Base-by-base conservation (phyloP, 2,113 vertebrate genomes). In the Tragelaphus scriptus region DNA sequence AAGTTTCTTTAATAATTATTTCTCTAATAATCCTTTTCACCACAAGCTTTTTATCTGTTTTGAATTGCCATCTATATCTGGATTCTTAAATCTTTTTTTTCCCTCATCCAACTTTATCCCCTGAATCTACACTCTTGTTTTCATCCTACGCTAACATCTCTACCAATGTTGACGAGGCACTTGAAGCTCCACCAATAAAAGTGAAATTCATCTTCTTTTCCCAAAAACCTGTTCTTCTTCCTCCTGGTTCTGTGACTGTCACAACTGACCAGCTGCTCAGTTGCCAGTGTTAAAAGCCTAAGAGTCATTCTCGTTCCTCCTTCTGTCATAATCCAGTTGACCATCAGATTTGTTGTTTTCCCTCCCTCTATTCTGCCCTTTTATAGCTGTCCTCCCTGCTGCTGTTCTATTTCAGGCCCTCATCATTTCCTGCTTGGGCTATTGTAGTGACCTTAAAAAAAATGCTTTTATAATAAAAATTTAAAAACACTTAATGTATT, bases 371-470 rank as follows among this genome's bases (percentile, higher is more conserved):
- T 16, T 90, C 40, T 23, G 6, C 53, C 71, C 3, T 21, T 68
- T 79, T 84, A 21, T 47, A 77, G 44, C 55, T 82, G 55, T 17
- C 65, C 75, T 63, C 36, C 40, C 30, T 61, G 47, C n/a, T 88
- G 8, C 1, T 77, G 16, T 93, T 92, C 85, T 97, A 3, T 94
- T 96, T 94, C 32, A 92, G 47, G 88, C 44, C 26, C 19, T 91
- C 25, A 25, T 61, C 94, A 91, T 93, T 91, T 98, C 93, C 92
- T 96, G 71, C 63, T 44, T 90, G 32, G 49, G 3, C 44, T 93
- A 11, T 95, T 92, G 21, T 36, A 26, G 36, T 91, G 90, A 95
- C 89, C 68, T 97, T 96, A 80, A 40, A 79, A 91, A 81, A 91
- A 92, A 86, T 82, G 75, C 63, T 90, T 93, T 96, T 88, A 68